phyloP scores from a whole-genome alignment of 2,888 invertebrate species.

The Drosophila anomalata region DNA sequence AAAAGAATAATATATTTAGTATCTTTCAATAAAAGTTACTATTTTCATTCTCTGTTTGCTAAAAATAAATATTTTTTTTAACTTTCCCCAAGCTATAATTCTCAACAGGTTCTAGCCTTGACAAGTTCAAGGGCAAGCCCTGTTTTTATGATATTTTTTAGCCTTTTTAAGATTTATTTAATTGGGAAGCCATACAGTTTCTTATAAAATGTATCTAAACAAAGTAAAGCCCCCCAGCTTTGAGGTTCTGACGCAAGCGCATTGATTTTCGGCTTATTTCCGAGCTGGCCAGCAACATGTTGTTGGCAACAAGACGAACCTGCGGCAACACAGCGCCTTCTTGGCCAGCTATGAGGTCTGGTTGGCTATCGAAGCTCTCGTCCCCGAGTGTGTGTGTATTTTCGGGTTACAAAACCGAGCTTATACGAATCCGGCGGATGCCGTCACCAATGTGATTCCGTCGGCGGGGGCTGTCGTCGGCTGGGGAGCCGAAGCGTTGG shows the following conservation, averaged over 20 bases:
- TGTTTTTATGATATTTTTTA: too few relatives aligned
- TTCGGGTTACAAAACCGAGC: background rate
- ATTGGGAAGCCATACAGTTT: background rate
- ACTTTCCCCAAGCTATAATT: too few relatives aligned
- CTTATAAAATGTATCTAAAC: too few relatives aligned
- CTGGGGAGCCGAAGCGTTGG: slow-evolving; percentile 7
- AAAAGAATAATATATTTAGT: too few relatives aligned
- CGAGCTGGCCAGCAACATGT: slow-evolving; percentile 25
- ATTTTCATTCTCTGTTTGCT: too few relatives aligned
- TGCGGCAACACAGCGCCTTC: slow-evolving; percentile 45
- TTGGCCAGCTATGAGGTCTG: slow-evolving; percentile 12
- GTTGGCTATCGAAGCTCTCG: slow-evolving; percentile 20
- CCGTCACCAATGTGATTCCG: background rate
- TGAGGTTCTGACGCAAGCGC: slow-evolving; percentile 57
- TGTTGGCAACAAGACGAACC: slow-evolving; percentile 21
- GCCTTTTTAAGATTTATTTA: background rate
- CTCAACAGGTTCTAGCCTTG: too few relatives aligned
- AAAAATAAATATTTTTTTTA: too few relatives aligned
- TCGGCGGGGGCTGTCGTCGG: background rate
- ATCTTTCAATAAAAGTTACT: too few relatives aligned
- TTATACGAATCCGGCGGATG: background rate
- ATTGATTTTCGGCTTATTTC: background rate
- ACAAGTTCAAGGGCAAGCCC: too few relatives aligned
- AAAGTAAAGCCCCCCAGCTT: background rate
- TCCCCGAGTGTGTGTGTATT: background rate